Percentiles rank a stretch among this genome's conserved stretches.
Evolutionary conservation across 2,113 vertebrate species (phyloP).

Genomic region (Recurvirostra avosetta): DNA sequence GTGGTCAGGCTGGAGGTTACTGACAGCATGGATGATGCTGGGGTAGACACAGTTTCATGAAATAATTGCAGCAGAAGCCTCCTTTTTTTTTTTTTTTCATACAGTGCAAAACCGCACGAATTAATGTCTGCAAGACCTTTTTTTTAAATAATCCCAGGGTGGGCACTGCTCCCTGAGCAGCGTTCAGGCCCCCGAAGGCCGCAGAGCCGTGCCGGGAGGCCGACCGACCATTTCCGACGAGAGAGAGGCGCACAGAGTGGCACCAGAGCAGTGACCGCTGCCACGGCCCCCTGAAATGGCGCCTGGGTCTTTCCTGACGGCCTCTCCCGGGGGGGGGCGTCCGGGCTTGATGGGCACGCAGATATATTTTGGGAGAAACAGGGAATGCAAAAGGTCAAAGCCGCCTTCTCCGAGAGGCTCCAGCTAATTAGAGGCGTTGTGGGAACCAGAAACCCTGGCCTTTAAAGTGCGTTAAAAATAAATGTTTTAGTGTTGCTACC

Average conservation of each 20-base stretch:
- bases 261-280: background rate
- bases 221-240: background rate
- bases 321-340: background rate
- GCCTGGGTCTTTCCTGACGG: accelerated
- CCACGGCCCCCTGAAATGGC: background rate
- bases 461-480: background rate
- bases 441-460: background rate
- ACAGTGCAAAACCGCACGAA: accelerated
- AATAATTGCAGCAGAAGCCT: background rate
- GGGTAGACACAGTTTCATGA: accelerated
- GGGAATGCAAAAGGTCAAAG: background rate
- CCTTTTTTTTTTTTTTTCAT: background rate
- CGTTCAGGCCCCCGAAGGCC: accelerated
- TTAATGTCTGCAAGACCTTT: background rate
- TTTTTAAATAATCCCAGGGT: background rate
- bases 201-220: accelerated
- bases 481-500: background rate
- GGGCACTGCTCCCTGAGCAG: accelerated
- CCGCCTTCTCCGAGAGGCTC: background rate
- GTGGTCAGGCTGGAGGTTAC: background rate
- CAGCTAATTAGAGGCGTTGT: background rate
- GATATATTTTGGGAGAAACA: background rate
- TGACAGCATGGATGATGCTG: background rate
- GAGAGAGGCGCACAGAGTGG: background rate
- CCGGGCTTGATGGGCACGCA: accelerated